Conservation (phyloP, 1,140 invertebrate species). For the Anadara kagoshimensis region DNA sequence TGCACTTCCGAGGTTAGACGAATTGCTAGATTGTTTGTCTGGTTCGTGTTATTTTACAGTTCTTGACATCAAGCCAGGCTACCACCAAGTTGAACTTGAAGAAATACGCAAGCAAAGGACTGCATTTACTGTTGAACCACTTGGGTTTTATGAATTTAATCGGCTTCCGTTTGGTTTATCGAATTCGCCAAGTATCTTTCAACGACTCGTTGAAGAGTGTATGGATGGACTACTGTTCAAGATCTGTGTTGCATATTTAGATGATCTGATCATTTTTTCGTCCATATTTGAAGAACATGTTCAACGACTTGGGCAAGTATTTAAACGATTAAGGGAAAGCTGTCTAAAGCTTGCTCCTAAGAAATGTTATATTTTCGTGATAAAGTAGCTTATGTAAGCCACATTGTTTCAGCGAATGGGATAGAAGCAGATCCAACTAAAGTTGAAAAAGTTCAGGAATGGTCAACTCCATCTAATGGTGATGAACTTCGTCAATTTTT, state of each 20-base stretch:
- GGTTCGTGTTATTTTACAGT: too few species aligned
- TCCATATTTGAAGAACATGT: not conserved
- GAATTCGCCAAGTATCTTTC: not conserved
- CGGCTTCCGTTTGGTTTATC: not conserved
- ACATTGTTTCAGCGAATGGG: slow-evolving; percentile 6
- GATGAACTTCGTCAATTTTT: slow-evolving; percentile 6
- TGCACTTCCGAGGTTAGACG: not conserved
- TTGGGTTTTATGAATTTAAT: not conserved
- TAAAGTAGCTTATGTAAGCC: slow-evolving; percentile 6
- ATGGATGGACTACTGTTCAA: not conserved
- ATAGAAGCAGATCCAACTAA: slow-evolving; percentile 9
- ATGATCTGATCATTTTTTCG: slow-evolving; percentile 8
- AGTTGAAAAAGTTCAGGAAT: slow-evolving; percentile 1
- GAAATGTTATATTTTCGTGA: not conserved
- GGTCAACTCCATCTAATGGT: not conserved
- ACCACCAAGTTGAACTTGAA: too few species aligned
- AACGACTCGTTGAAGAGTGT: not conserved
- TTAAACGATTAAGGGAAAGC: not conserved
- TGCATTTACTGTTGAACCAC: not conserved
- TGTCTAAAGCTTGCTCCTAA: not conserved
- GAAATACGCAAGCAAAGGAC: too few species aligned
- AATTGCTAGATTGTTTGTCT: too few species aligned
- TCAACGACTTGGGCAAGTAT: not conserved
- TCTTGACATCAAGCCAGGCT: too few species aligned
- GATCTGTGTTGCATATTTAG: slow-evolving; percentile 8